A percentile compares a stretch with the other conserved stretches of the same genome.
phyloP scores from a whole-genome alignment of 1,140 invertebrate species.

The Propsilocerus akamusi region DNA sequence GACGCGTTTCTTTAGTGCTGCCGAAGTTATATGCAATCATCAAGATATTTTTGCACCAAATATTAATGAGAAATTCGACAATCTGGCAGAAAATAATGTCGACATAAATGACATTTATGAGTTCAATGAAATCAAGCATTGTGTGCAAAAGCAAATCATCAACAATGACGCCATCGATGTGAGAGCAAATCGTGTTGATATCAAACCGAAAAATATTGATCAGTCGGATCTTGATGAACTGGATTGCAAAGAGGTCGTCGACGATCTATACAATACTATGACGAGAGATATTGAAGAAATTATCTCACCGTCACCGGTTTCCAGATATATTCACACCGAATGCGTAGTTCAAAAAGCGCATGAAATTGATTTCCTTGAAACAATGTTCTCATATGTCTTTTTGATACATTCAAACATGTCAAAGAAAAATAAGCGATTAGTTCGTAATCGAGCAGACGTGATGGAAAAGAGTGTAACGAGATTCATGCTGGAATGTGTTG shows the following conservation, averaged over 20 bases:
- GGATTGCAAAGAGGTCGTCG: not conserved
- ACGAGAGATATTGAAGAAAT: not conserved
- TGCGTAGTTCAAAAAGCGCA: not conserved
- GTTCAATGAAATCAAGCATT: not conserved
- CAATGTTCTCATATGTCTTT: not conserved
- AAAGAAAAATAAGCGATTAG: not conserved
- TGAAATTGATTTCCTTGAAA: not conserved
- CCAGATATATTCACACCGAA: not conserved
- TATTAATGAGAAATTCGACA: conserved; percentile 1
- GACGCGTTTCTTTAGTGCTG: not conserved
- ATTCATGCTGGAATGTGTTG: not conserved
- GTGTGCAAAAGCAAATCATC: not conserved
- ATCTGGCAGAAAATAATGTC: not conserved
- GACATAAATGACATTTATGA: not conserved
- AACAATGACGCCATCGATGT: not conserved
- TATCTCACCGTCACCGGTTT: not conserved
- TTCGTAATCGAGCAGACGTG: not conserved
- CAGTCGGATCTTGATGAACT: not conserved
- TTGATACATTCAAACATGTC: not conserved
- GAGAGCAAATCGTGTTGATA: not conserved
- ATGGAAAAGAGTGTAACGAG: not conserved
- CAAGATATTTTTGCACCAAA: not conserved
- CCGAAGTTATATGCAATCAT: not conserved
- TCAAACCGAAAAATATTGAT: not conserved
- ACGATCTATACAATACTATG: not conserved